These are phyloP conservation scores for Oxyura jamaicensis DNA, from an alignment of 2,113 vertebrate genomes.

Conservation along the genomic window DNA sequence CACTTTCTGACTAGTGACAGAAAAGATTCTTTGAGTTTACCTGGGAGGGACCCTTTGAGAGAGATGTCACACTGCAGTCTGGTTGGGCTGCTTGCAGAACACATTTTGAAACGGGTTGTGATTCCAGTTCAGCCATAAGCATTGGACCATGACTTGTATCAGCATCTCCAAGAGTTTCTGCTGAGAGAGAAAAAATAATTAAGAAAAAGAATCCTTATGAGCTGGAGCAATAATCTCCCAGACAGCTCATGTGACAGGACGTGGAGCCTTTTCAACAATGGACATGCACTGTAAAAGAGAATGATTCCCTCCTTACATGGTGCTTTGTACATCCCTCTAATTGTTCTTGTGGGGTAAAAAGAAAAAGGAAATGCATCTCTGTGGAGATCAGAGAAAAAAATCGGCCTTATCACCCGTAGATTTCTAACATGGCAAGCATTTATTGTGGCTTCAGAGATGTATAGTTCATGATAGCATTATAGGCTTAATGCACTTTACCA, in stretches of 20 bases:
- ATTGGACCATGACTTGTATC: slow-evolving; percentile 69
- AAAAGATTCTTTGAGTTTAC: slow-evolving; percentile 59
- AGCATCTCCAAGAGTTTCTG: slow-evolving; percentile 46
- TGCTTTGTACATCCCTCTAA: background rate
- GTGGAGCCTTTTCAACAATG: background rate
- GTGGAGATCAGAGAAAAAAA: slow-evolving; percentile 6
- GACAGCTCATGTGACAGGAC: background rate
- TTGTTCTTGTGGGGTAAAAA: background rate
- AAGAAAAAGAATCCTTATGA: background rate
- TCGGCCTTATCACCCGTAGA: slow-evolving; percentile 13
- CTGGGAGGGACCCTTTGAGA: slow-evolving; percentile 58
- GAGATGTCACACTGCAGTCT: background rate
- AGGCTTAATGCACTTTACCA: slow-evolving; percentile 29
- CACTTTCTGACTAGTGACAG: background rate
- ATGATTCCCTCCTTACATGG: background rate
- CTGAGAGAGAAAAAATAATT: slow-evolving; percentile 14
- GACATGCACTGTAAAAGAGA: background rate
- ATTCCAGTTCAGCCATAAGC: slow-evolving; percentile 74
- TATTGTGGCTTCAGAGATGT: background rate
- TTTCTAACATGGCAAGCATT: background rate
- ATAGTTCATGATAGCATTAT: background rate
- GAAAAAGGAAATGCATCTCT: background rate
- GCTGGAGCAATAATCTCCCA: background rate
- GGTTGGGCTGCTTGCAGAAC: slow-evolving; percentile 4
- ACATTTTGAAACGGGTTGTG: background rate